Evolutionary conservation across 2,113 vertebrate genomes (phyloP).

Genomic region (Oreochromis niloticus): DNA sequence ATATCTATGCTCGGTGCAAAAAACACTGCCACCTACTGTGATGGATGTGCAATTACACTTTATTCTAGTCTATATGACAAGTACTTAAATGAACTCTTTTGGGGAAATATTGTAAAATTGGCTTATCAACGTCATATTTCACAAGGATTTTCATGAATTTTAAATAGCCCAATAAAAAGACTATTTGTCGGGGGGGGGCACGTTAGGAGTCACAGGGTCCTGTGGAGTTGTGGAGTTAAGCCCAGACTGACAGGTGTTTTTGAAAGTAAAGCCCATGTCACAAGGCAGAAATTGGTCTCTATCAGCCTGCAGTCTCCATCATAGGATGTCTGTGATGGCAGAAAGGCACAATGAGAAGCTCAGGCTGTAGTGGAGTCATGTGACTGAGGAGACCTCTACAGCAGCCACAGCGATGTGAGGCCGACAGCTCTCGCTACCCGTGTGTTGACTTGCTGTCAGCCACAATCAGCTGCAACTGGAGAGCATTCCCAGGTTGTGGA

Average conservation of each 20-base stretch:
- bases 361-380: neutral
- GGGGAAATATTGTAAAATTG: neutral
- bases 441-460: neutral
- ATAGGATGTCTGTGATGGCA: neutral
- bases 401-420: neutral
- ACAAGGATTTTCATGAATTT: neutral
- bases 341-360: neutral
- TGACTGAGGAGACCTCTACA: neutral
- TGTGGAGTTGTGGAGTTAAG: neutral
- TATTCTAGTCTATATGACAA: neutral
- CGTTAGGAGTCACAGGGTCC: neutral
- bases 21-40: neutral
- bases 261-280: neutral
- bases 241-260: neutral
- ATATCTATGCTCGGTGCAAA: neutral
- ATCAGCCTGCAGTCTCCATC: neutral
- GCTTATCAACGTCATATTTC: neutral
- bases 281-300: accelerated
- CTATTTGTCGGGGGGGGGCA: neutral
- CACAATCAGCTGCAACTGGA: neutral
- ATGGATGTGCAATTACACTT: neutral
- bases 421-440: neutral
- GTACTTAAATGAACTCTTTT: neutral
- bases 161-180: neutral
- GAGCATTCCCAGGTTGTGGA: too few species aligned